Evolutionary conservation across 2,888 invertebrate genomes (phyloP).

Genomic region (Adelognathus sp.): DNA sequence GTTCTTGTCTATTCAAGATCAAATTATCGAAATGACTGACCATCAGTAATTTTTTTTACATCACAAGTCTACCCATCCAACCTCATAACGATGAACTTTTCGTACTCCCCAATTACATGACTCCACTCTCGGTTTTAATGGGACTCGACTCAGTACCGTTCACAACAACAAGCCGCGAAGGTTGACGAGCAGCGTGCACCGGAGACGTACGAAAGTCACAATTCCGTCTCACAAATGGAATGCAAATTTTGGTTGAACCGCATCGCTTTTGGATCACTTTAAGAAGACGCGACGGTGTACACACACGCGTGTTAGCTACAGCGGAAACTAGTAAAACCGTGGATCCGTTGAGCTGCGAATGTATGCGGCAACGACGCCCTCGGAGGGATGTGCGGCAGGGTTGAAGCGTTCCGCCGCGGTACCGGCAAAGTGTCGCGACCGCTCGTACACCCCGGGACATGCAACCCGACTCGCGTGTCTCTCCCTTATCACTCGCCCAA

Average conservation of each 20-base stretch:
- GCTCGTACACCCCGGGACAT: conserved; percentile 76
- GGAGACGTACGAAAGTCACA: neutral
- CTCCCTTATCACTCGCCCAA: conserved; percentile 78
- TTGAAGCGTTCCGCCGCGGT: conserved; percentile 9
- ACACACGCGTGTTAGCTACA: conserved; percentile 21
- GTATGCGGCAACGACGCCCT: conserved; percentile 34
- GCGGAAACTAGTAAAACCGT: conserved; percentile 28
- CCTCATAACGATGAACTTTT: too few relatives aligned
- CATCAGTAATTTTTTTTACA: too few relatives aligned
- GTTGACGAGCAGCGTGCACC: neutral
- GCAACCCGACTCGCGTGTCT: conserved; percentile 77
- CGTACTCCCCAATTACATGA: too few relatives aligned
- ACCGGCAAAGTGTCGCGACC: conserved; percentile 73
- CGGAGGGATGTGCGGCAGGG: conserved; percentile 2
- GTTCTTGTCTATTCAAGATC: too few relatives aligned
- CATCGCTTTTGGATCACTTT: conserved; percentile 51
- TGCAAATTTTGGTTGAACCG: conserved; percentile 63
- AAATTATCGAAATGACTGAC: too few relatives aligned
- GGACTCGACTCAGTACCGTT: too few relatives aligned
- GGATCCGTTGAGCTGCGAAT: neutral
- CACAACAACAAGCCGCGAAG: too few relatives aligned
- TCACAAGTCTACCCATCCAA: too few relatives aligned
- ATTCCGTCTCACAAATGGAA: conserved; percentile 67
- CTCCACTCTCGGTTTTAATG: too few relatives aligned
- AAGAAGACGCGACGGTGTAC: conserved; percentile 29